A percentile compares a stretch with the other conserved stretches of the same genome.
Conservation (phyloP, 2,888 invertebrate species). For the Calephelis perditalis region DNA sequence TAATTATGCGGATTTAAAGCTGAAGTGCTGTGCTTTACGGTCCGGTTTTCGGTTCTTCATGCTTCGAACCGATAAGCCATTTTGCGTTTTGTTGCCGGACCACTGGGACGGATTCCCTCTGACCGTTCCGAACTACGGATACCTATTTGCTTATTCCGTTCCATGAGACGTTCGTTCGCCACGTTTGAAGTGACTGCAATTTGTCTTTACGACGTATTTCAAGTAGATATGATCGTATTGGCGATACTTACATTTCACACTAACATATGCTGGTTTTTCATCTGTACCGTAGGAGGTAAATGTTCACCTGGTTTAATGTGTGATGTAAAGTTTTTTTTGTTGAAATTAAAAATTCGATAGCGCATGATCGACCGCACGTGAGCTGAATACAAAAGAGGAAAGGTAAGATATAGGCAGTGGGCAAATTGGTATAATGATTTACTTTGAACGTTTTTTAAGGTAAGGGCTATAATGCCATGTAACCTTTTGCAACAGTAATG, state of each 20-base stretch:
- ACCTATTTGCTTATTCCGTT: slow-evolving; percentile 55
- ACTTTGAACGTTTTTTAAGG: neutral
- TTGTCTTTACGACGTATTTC: slow-evolving; percentile 69
- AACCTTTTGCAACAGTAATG: too few species aligned
- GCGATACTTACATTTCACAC: slow-evolving; percentile 59
- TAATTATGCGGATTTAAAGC: slow-evolving; percentile 71
- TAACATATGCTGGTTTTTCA: slow-evolving; percentile 66
- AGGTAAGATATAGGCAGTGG: neutral
- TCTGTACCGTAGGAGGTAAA: slow-evolving; percentile 51
- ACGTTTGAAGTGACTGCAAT: slow-evolving; percentile 70
- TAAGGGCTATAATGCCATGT: neutral
- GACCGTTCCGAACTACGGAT: slow-evolving; percentile 47
- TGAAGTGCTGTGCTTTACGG: slow-evolving; percentile 60
- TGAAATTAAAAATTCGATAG: slow-evolving; percentile 66
- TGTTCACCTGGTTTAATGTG: slow-evolving; percentile 62
- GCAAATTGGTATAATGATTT: slow-evolving; percentile 1
- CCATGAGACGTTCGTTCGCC: slow-evolving; percentile 49
- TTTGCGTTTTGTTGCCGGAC: slow-evolving; percentile 50
- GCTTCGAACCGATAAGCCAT: slow-evolving; percentile 45
- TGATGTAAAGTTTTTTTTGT: slow-evolving; percentile 65
- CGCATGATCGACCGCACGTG: slow-evolving; percentile 52
- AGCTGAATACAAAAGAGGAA: slow-evolving; percentile 36
- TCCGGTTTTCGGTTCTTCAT: slow-evolving; percentile 59
- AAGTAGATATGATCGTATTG: slow-evolving; percentile 71
- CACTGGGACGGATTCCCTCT: slow-evolving; percentile 44